Percentiles rank a stretch among this genome's conserved stretches.
Conservation (phyloP, 1,140 invertebrate species). For the Drosophila navojoa region DNA sequence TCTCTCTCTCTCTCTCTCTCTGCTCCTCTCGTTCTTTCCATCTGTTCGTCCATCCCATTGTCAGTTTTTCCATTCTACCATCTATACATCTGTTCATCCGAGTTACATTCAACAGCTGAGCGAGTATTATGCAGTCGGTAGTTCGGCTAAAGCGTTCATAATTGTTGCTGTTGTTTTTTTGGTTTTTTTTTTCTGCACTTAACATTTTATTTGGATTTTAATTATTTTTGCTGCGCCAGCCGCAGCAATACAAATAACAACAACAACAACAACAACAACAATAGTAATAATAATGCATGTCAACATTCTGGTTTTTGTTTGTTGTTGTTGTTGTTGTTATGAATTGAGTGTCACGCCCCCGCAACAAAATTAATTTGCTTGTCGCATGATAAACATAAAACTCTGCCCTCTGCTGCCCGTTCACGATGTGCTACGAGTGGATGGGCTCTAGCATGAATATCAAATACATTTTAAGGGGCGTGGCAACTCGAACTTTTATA, state of each 20-base stretch:
- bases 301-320: constrained; percentile 14
- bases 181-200: neutral
- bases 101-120: no score
- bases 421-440: neutral
- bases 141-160: no score
- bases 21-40: no score
- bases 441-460: no score
- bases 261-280: constrained; percentile 32
- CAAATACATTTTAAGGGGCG: no score
- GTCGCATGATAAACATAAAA: constrained; percentile 37
- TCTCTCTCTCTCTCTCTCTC: no score
- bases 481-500: no score
- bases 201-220: constrained; percentile 17
- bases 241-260: constrained; percentile 30
- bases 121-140: no score
- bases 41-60: no score
- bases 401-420: constrained; percentile 12
- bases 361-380: constrained; percentile 42
- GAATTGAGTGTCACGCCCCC: constrained; percentile 20
- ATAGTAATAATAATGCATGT: constrained; percentile 32
- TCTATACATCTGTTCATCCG: no score
- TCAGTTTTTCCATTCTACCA: no score
- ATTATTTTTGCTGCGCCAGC: constrained; percentile 7
- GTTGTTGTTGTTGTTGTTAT: constrained; percentile 15
- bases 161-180: constrained; percentile 1